Conservation (phyloP, 2,113 vertebrate genomes). For the Notarius lentiginosus region DNA sequence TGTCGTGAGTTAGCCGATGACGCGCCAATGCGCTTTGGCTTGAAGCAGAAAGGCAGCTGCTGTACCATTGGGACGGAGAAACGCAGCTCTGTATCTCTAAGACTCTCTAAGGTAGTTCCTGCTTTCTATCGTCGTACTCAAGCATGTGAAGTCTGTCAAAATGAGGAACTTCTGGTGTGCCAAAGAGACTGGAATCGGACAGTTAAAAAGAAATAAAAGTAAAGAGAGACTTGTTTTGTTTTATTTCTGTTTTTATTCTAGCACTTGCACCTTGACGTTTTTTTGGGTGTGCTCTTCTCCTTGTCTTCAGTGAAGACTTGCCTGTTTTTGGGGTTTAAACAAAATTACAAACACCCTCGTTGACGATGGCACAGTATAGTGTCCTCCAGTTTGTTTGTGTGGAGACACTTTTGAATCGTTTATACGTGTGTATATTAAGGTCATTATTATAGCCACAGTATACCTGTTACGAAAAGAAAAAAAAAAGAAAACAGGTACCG, state of each 20-base stretch:
- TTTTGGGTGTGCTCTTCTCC: conserved; percentile 53
- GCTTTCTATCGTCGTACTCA: conserved; percentile 54
- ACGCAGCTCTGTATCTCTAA: conserved; percentile 55
- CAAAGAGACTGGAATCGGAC: conserved; percentile 71
- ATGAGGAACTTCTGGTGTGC: conserved; percentile 61
- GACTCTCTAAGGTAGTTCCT: conserved; percentile 57
- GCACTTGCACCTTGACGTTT: conserved; percentile 63
- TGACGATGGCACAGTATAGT: conserved; percentile 65
- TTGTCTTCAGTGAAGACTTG: conserved; percentile 97
- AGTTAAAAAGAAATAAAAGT: conserved; percentile 16
- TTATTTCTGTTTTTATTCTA: conserved; percentile 53
- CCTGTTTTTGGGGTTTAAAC: conserved; percentile 59
- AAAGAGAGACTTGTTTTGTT: conserved; percentile 8
- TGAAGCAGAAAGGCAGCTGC: conserved; percentile 68
- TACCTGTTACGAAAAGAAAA: conserved; percentile 57
- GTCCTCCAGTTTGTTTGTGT: conserved; percentile 76
- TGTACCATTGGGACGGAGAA: conserved; percentile 55
- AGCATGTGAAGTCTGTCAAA: conserved; percentile 56
- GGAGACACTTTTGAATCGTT: conserved; percentile 79
- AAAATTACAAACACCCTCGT: conserved; percentile 49
- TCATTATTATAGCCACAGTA: conserved; percentile 56
- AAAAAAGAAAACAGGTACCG: conserved; percentile 66
- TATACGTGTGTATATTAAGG: conserved; percentile 71
- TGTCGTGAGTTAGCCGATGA: conserved; percentile 61
- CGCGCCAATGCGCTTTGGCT: conserved; percentile 67